These are phyloP conservation scores for Pristiophorus japonicus DNA, from an alignment of 2,113 vertebrate genomes.

Conservation along the genomic window DNA sequence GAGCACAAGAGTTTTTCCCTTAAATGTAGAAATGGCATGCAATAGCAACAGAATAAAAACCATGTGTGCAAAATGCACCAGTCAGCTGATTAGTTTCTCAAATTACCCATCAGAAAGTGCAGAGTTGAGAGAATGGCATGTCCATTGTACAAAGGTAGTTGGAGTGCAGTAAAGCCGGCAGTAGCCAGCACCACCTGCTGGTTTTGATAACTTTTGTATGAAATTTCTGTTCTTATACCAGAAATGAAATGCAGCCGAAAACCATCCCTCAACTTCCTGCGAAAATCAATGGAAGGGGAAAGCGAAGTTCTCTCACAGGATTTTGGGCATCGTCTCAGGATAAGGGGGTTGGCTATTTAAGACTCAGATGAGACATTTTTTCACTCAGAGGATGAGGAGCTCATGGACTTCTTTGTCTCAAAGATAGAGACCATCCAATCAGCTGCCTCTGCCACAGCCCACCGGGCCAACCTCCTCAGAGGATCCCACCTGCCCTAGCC, in stretches of 20 bases:
- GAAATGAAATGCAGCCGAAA: not conserved
- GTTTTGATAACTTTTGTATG: not conserved
- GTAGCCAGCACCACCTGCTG: conserved; percentile 5
- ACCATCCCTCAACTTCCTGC: not conserved
- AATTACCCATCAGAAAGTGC: not conserved
- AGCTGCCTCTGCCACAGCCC: too few relatives aligned
- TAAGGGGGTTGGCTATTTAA: too few relatives aligned
- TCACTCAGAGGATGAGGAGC: too few relatives aligned
- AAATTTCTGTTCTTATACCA: not conserved
- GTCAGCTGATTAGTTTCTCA: not conserved
- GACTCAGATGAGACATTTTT: too few relatives aligned
- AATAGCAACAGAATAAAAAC: not conserved
- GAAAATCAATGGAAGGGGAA: not conserved
- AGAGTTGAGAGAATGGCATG: not conserved
- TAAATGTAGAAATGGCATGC: not conserved
- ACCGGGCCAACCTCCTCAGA: too few relatives aligned
- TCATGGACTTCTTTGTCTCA: too few relatives aligned
- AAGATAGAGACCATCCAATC: too few relatives aligned
- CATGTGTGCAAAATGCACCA: not conserved
- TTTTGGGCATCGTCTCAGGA: not conserved
- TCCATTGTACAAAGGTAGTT: not conserved
- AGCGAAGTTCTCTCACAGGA: not conserved
- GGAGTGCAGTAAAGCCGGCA: not conserved
- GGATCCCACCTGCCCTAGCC: too few relatives aligned
- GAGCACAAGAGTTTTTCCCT: not conserved